Percentiles rank a stretch among this genome's conserved stretches.
phyloP scores from a whole-genome alignment of 2,113 vertebrate species.

The Myxocyprinus asiaticus region DNA sequence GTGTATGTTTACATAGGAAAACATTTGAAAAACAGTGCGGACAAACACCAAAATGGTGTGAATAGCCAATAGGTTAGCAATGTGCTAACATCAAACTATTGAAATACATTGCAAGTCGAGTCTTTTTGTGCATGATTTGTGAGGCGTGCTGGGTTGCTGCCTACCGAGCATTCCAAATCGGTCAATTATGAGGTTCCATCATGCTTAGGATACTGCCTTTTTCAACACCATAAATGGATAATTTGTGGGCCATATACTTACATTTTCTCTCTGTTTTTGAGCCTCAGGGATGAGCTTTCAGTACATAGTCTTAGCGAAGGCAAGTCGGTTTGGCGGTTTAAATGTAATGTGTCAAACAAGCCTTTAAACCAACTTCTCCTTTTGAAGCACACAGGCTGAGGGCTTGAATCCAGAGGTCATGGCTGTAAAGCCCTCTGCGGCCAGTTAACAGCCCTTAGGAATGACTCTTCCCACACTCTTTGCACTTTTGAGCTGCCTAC shows the following conservation, averaged over 20 bases:
- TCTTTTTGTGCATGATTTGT: too few relatives aligned
- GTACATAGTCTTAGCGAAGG: neutral
- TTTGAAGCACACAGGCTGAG: conserved; percentile 66
- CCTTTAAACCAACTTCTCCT: conserved; percentile 56
- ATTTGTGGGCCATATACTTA: conserved; percentile 45
- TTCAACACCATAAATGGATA: conserved; percentile 62
- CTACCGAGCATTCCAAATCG: too few relatives aligned
- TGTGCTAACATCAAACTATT: too few relatives aligned
- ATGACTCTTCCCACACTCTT: conserved; percentile 68
- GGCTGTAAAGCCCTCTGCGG: conserved; percentile 61
- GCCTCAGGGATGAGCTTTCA: conserved; percentile 26
- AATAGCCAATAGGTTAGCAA: too few relatives aligned
- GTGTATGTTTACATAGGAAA: too few relatives aligned
- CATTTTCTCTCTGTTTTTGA: neutral
- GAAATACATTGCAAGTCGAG: too few relatives aligned
- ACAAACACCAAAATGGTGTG: too few relatives aligned
- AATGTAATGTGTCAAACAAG: conserved; percentile 65
- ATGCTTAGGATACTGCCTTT: neutral
- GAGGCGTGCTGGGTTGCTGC: too few relatives aligned
- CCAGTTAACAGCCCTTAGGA: conserved; percentile 66
- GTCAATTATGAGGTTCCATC: too few relatives aligned
- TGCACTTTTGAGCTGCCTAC: conserved; percentile 52
- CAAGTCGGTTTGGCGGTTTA: conserved; percentile 40
- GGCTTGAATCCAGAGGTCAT: conserved; percentile 64
- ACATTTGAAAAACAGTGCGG: too few relatives aligned